Conservation (phyloP, 2,113 vertebrate genomes). For the Cercopithecus mona region DNA sequence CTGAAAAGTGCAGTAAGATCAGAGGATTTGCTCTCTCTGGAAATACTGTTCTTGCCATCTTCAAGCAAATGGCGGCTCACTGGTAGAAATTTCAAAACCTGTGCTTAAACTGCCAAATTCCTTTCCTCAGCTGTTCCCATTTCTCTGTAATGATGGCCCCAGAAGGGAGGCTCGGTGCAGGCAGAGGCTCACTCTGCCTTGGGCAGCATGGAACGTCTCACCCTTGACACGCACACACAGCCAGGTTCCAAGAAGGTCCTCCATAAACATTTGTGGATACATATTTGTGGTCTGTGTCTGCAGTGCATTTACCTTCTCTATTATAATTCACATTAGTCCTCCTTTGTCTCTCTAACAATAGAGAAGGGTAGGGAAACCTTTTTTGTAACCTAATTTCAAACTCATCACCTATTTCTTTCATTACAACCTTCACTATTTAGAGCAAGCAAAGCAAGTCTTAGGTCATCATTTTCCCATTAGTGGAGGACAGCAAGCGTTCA, state of each 20-base stretch:
- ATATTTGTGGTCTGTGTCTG: neutral
- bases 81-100: neutral
- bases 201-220: no score
- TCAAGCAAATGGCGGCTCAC: neutral
- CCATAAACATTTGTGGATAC: neutral
- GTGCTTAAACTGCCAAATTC: neutral
- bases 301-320: neutral
- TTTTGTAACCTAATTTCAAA: constrained; percentile 27
- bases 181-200: neutral
- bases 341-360: constrained; percentile 10
- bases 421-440: neutral
- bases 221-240: neutral
- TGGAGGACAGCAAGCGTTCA: constrained; percentile 60
- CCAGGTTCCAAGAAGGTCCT: neutral
- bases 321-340: constrained; percentile 21
- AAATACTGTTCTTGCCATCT: neutral
- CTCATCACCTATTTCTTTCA: neutral
- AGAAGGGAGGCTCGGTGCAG: neutral
- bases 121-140: neutral
- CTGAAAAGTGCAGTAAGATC: neutral
- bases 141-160: neutral
- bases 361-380: neutral
- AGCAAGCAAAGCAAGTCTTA: constrained; percentile 43
- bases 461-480: constrained; percentile 57
- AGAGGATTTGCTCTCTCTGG: neutral